Base-by-base conservation (phyloP, 1,140 invertebrate genomes). In the Halesus radiatus region DNA sequence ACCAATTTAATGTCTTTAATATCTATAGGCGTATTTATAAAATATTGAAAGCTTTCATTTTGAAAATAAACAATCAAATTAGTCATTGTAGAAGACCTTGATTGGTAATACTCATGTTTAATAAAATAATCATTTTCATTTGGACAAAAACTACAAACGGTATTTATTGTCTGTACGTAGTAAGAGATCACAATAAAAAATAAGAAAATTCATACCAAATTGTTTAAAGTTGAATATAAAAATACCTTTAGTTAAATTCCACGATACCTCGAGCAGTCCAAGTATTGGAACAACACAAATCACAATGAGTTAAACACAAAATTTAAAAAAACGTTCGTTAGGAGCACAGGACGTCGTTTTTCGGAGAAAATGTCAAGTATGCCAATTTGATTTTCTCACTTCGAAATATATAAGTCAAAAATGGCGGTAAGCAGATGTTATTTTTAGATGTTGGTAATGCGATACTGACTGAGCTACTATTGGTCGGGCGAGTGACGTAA, bases 401-500 rank as follows among this genome's bases (percentile, higher is more conserved):
- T 78, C 22, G 76, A 37, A 78, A 78, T 70, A 79, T 73, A 60
- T 73, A 73, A 79, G 68, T 79, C 66, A 79, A 79, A 79, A 79
- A 52, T 73, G 78, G 78, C 78, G 78, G 78, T 22, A 32, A 60
- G 78, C 23, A 73, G 52, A 50, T 62, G 66, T 79, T 79, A 89
- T 88, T 87, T 89, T 87, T 89, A 88, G 88, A 88, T 62, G 78
- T 58, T 85, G 85, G 88, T 89, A 89, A 89, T 88, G 87, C 88
- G 87, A 88, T 87, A 79, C 78, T 79, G 68, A 73, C 76, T 26
- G 60, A 60, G 75, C 75, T 76, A 76, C 73, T 18, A 66, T 77
- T 58, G 62, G 76, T 77, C 75, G 32, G 75, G 60, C 75, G 75
- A 52, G 62, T 58, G 78, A 79, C 68, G 78, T 23, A 79, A 78